Evolutionary conservation across 2,797 vertebrate species (phyloP), one percentile per base, ranked within the genome.

Genomic region (Myotis findleyi): DNA sequence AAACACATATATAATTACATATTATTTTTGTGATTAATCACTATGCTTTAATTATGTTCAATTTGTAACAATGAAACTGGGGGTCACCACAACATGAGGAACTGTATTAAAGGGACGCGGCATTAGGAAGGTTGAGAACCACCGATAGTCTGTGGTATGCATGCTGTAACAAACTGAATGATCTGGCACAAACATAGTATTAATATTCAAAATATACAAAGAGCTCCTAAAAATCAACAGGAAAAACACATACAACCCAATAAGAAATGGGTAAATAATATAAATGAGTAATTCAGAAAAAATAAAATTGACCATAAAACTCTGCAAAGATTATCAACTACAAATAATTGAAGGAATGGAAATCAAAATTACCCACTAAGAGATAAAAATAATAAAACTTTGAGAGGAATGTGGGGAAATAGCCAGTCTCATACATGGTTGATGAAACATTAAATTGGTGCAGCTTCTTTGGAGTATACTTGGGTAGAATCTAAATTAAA

Each of bases 401-500:
- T 76, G 83, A 85, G 62, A 89, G 81, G 66, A 68, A 94, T 25
- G 1, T 62, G 59, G 89, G 77, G 53, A 84, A 71, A 47, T 20
- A 93, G 18, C 25, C 20, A 64, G 57, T 68, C 27, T 92, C 75
- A 59, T 86, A 72, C 41, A 57, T 20, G 71, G 72, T 23, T 83
- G 55, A 86, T 68, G 68, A 83, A 89, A 79, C 8, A 30, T 81
- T 51, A 89, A 85, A 80, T 20, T 77, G 89, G 73, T 25, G 82
- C 23, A 64, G 59, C 12, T 75, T 77, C 68, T 93, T 71, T 51
- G 44, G 66, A 91, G 72, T 53, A 88, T 73, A 57, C 76, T 89
- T 87, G 38, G 57, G 95, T 77, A 93, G 80, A 81, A 87, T 59
- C 53, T 68, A 95, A 77, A 81, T 94, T 73, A 82, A 95, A 91